Percentiles rank a stretch among this genome's conserved stretches.
These are phyloP conservation scores for Steinernema feltiae DNA, from an alignment of 1,140 invertebrate genomes.

Conservation along the genomic window DNA sequence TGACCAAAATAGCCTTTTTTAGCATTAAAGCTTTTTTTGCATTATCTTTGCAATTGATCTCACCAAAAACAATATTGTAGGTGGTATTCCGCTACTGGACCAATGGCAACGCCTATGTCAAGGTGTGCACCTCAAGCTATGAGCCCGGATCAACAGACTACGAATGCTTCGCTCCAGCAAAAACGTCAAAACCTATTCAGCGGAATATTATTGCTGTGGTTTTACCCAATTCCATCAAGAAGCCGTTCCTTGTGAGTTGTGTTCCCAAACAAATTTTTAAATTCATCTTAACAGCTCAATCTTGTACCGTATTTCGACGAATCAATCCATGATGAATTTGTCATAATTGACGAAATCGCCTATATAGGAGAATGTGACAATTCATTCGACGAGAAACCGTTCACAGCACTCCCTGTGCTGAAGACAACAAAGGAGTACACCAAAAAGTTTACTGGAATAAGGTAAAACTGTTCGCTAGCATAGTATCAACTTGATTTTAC, in stretches of 20 bases:
- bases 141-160: conserved; percentile 40
- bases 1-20: too few species aligned
- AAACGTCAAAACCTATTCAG: conserved; percentile 19
- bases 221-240: conserved; percentile 38
- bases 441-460: conserved; percentile 18
- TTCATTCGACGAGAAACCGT: conserved; percentile 7
- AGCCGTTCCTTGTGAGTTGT: conserved; percentile 48
- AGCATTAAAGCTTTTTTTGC: too few species aligned
- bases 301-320: conserved; percentile 51
- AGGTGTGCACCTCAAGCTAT: conserved; percentile 55
- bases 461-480: too few species aligned
- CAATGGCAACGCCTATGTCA: conserved; percentile 48
- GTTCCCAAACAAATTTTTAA: neutral
- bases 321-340: conserved; percentile 39
- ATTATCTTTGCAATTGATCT: too few species aligned
- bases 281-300: conserved; percentile 44
- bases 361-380: conserved; percentile 51
- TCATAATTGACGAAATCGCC: conserved; percentile 55
- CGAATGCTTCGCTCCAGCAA: conserved; percentile 38
- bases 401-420: neutral
- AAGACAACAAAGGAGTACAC: neutral
- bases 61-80: too few species aligned
- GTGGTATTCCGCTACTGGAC: conserved; percentile 55
- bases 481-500: too few species aligned
- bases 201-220: conserved; percentile 51